Evolutionary conservation across 2,888 invertebrate species (phyloP), one percentile per base, ranked within the genome.

Genomic region (Lepas anatifera): DNA sequence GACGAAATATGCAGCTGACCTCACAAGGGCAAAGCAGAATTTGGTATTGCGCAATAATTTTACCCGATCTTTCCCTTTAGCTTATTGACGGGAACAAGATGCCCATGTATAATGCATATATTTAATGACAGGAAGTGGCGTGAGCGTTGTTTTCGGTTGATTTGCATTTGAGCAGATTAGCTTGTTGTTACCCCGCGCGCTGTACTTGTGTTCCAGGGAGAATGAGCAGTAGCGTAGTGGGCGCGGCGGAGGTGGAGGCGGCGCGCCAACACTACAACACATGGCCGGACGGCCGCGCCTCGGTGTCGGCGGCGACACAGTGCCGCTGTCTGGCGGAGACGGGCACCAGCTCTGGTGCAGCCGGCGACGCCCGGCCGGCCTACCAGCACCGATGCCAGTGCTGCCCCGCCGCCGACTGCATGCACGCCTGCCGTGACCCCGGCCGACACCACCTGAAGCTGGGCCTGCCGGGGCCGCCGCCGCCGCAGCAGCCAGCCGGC

Each of bases 341-440:
- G 32, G 27, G 18, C 18, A 22, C 58, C 29, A 32, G 32, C 16
- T 2, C 18, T 18, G 32, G 58, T 32, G 58, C 32, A 16, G 58
- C 58, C 32, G 58, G 58, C 32, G 58, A 58, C 58, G 18, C 58
- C 4, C 18, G 58, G 32, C 32, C 8, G 7, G 58, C 32, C 7
- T 58, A 58, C 58, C 58, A 58, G 32, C 58, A 58, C 18, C 58
- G 58, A 4, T 58, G 58, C 32, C 58, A 58, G 58, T 32, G 32
- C 32, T 58, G 58, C 32, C 25, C 32, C 58, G 58, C 7, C 32
- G 58, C 58, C 58, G 58, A 58, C 58, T 58, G 58, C 58, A 58
- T 58, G 58, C 58, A 58, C 58, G 32, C 58, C 18, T 58, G 58
- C 58, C 58, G 58, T 18, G 32, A 32, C 32, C 58, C 58, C 6